Conservation (phyloP, 2,888 invertebrate genomes). For the Erynnis tages region DNA sequence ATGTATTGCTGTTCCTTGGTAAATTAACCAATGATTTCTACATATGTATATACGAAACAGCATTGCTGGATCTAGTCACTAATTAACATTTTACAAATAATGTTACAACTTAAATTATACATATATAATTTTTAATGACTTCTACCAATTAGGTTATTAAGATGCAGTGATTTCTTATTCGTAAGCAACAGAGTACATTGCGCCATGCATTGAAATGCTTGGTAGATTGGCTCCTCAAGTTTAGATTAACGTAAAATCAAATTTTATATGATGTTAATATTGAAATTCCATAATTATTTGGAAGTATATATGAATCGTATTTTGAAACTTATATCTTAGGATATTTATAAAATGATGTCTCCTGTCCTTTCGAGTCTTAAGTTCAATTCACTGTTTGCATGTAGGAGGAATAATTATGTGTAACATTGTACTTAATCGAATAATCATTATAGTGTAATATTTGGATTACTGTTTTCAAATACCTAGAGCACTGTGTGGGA, state of each 20-base stretch:
- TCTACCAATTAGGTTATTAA: not conserved
- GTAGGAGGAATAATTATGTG: slow-evolving; percentile 13
- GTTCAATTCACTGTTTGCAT: slow-evolving; percentile 12
- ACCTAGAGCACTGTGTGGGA: slow-evolving; percentile 19
- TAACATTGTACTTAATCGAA: slow-evolving; percentile 11
- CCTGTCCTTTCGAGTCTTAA: slow-evolving; percentile 10
- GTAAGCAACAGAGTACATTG: slow-evolving; percentile 9
- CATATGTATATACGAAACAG: slow-evolving; percentile 8
- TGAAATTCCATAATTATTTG: slow-evolving; percentile 13
- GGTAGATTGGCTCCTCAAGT: not conserved
- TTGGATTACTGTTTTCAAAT: slow-evolving; percentile 10
- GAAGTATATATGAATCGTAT: slow-evolving; percentile 21
- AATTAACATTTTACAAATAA: not conserved
- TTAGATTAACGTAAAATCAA: slow-evolving; percentile 7
- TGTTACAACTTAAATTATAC: not conserved
- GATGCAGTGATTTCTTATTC: not conserved
- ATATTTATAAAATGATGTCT: slow-evolving; percentile 14
- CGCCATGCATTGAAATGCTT: not conserved
- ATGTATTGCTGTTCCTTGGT: slow-evolving; percentile 8
- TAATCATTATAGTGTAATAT: not conserved
- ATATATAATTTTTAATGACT: not conserved
- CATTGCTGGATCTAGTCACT: slow-evolving; percentile 21
- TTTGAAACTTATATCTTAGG: slow-evolving; percentile 24
- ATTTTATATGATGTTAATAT: slow-evolving; percentile 17
- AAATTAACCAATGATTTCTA: not conserved